Conservation (phyloP, 2,888 invertebrate genomes). For the Amphipyra berbera region DNA sequence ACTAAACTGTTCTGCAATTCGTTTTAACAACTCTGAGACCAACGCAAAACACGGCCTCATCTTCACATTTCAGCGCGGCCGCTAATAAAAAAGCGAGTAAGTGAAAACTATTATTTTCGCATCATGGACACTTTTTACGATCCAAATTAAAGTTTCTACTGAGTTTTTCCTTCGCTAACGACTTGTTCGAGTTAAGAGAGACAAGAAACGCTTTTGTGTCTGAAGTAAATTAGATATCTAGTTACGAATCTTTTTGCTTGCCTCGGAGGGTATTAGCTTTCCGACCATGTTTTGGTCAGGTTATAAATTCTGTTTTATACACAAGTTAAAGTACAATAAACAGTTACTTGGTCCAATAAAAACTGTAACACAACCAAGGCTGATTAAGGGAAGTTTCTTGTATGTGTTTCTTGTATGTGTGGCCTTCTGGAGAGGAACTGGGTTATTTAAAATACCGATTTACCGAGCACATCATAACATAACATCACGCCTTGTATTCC, state of each 20-base stretch:
- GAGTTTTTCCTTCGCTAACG: slow-evolving; percentile 69
- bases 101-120: slow-evolving; percentile 69
- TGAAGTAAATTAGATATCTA: slow-evolving; percentile 66
- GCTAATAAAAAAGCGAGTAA: slow-evolving; percentile 65
- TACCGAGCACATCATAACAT: too few species aligned
- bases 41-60: slow-evolving; percentile 56
- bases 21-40: slow-evolving; percentile 44
- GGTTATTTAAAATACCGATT: background rate
- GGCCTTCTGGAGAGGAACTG: background rate
- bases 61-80: slow-evolving; percentile 56
- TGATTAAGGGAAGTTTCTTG: slow-evolving; percentile 26
- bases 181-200: slow-evolving; percentile 65
- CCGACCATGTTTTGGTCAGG: slow-evolving; percentile 44
- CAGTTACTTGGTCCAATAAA: slow-evolving; percentile 30
- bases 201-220: slow-evolving; percentile 67
- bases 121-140: slow-evolving; percentile 65
- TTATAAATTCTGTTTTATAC: slow-evolving; percentile 50
- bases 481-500: too few species aligned
- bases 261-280: slow-evolving; percentile 45
- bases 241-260: slow-evolving; percentile 63
- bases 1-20: slow-evolving; percentile 44
- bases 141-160: slow-evolving; percentile 67
- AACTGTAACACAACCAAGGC: slow-evolving; percentile 21
- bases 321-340: slow-evolving; percentile 30
- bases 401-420: background rate